Evolutionary conservation across 1,140 invertebrate genomes (phyloP).

Genomic region (Acromyrmex heyeri): DNA sequence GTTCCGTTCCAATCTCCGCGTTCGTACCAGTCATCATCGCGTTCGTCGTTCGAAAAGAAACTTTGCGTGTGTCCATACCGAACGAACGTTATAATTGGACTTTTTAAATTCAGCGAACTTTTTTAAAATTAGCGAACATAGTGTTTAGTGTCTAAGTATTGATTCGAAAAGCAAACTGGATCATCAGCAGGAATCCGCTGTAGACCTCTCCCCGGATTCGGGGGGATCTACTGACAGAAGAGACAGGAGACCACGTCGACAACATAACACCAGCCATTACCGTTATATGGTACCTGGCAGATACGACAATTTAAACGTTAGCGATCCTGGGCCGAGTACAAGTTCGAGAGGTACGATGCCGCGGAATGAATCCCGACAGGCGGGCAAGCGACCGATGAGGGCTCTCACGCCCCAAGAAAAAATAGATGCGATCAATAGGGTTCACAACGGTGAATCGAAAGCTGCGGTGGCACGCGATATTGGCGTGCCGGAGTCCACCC

Average conservation of each 20-base stretch:
- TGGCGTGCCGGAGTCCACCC: slow-evolving; percentile 93
- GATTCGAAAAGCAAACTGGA: slow-evolving; percentile 52
- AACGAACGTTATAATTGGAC: background rate
- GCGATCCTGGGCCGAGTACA: background rate
- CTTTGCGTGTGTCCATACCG: background rate
- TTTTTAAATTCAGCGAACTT: background rate
- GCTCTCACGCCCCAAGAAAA: slow-evolving; percentile 92
- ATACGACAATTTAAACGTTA: background rate
- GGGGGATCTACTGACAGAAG: slow-evolving; percentile 24
- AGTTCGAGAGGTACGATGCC: background rate
- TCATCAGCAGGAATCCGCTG: background rate
- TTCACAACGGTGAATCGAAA: slow-evolving; percentile 93
- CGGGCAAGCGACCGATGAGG: slow-evolving; percentile 90
- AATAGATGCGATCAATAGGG: slow-evolving; percentile 92
- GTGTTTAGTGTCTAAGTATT: background rate
- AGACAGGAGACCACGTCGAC: background rate
- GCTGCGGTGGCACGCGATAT: slow-evolving; percentile 93
- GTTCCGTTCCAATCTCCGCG: background rate
- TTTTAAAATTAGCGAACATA: too few relatives aligned
- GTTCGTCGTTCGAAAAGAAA: background rate
- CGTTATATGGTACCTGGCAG: fast-evolving
- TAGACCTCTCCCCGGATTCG: slow-evolving; percentile 35
- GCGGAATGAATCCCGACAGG: slow-evolving; percentile 65
- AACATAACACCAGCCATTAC: background rate
- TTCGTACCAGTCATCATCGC: background rate